phyloP scores from a whole-genome alignment of 1,140 invertebrate species.

The Cardiocondyla obscurior region DNA sequence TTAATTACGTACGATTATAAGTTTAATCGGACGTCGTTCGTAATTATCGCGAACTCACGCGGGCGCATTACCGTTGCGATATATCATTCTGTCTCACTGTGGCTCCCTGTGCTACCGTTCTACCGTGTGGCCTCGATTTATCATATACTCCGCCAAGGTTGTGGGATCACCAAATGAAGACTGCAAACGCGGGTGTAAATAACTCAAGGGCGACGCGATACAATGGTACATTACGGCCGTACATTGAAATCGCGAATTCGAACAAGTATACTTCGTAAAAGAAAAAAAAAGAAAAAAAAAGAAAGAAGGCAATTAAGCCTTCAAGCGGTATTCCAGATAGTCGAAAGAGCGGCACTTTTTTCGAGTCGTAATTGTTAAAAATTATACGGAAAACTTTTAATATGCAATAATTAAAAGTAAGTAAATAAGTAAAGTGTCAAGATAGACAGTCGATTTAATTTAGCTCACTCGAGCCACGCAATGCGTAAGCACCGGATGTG shows the following conservation, averaged over 20 bases:
- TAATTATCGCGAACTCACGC: conserved; percentile 27
- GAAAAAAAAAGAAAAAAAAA: conserved; percentile 1
- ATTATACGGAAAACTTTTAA: neutral
- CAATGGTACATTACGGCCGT: conserved; percentile 16
- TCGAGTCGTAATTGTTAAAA: conserved; percentile 25
- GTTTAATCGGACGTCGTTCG: conserved; percentile 44
- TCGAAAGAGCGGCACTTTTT: neutral
- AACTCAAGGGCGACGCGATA: conserved; percentile 33
- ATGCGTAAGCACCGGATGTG: too few relatives aligned
- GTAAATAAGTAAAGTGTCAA: too few relatives aligned
- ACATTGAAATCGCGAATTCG: neutral
- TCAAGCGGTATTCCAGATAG: neutral
- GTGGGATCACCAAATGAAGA: conserved; percentile 14
- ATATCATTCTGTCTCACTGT: conserved; percentile 34
- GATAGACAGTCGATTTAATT: too few relatives aligned
- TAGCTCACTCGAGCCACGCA: too few relatives aligned
- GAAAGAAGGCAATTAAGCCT: conserved; percentile 27
- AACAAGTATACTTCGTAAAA: neutral
- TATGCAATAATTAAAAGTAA: conserved; percentile 3
- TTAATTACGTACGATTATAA: conserved; percentile 51
- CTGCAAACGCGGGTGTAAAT: conserved; percentile 29
- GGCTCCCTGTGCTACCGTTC: neutral
- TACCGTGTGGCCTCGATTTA: conserved; percentile 26
- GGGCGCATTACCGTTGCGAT: conserved; percentile 26
- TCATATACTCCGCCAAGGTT: conserved; percentile 41